These are phyloP conservation scores for Chaetura pelagica DNA, from an alignment of 2,113 vertebrate species.

Conservation along the genomic window DNA sequence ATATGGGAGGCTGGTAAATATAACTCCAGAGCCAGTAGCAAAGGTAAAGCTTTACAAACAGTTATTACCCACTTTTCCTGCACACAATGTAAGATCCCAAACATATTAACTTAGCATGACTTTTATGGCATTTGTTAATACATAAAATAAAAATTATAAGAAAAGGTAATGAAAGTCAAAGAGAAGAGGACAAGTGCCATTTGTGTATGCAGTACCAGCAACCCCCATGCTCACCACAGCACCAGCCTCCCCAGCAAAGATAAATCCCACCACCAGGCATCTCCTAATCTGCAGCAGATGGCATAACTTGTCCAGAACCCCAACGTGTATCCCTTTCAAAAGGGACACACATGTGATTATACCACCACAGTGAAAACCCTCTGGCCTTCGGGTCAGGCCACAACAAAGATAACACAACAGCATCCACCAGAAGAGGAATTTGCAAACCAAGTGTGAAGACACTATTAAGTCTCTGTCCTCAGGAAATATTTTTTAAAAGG, in stretches of 20 bases:
- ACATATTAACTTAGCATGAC: not conserved
- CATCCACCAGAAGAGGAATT: slow-evolving; percentile 33
- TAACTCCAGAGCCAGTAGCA: not conserved
- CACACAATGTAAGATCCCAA: not conserved
- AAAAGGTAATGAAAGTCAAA: not conserved
- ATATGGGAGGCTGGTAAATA: not conserved
- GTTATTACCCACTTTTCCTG: not conserved
- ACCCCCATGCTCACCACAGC: not conserved
- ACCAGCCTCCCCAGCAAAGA: not conserved
- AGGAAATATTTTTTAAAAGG: slow-evolving; percentile 67
- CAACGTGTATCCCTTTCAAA: not conserved
- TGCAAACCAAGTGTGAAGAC: not conserved
- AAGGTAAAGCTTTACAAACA: not conserved
- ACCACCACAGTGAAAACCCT: not conserved
- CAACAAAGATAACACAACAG: not conserved
- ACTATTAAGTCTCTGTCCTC: slow-evolving; percentile 4
- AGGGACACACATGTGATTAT: not conserved
- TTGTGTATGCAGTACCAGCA: not conserved
- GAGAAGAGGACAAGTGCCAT: not conserved
- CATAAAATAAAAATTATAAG: not conserved
- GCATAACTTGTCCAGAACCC: not conserved
- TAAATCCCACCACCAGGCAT: slow-evolving; percentile 22
- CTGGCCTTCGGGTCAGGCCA: not conserved
- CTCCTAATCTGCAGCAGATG: not conserved
- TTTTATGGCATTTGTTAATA: not conserved